Base-by-base conservation (phyloP, 2,113 vertebrate species). In the Gadus macrocephalus region DNA sequence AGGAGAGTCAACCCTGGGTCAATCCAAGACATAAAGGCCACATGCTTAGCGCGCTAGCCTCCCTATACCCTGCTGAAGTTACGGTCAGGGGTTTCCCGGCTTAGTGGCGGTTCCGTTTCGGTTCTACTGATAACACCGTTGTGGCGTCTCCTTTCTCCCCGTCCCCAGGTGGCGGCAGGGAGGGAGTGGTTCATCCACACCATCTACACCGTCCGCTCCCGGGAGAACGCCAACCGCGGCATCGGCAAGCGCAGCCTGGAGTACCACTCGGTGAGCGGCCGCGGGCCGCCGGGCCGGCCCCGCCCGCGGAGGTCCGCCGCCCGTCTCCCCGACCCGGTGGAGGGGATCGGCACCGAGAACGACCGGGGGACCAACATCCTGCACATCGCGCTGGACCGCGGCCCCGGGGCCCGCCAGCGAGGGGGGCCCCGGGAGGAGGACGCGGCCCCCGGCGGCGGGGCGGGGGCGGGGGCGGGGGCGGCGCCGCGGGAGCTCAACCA, bases 161-260 rank as follows among this genome's bases (percentile, higher is more conserved):
- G 5, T 42, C 9, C 56, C 20, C 74, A 98, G 97, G 95, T 97
- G 15, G 88, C 95, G n/a, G 81, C 93, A 28, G 97, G 97, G 7
- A 91, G 95, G 59, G 96, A 98, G 80, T 98, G 97, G 97, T 98
- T 94, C 15, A 92, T 98, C 76, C 97, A 98, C 72, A 92, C 95
- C 5, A 94, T 98, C 87, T 98, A 98, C 81, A 98, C 95, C 0
- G 93, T 98, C 0, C 94, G 94, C 16, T 96, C 96, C 1, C 93
- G 92, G 71, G 93, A 93, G 60, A 94, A 81, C 0, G 70, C 92
- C 8, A 93, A 93, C 78, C 92, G 93, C 1, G 91, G 90, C 60
- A 93, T 98, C 0, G 95, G 95, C 38, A 98, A 96, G 78, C 93
- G 96, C 25, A 98, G 96, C 0, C 67, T 94, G 68, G 95, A 95